Evolutionary conservation across 2,797 vertebrate genomes (phyloP), one percentile per base, ranked within the genome.

Genomic region (Manis javanica): DNA sequence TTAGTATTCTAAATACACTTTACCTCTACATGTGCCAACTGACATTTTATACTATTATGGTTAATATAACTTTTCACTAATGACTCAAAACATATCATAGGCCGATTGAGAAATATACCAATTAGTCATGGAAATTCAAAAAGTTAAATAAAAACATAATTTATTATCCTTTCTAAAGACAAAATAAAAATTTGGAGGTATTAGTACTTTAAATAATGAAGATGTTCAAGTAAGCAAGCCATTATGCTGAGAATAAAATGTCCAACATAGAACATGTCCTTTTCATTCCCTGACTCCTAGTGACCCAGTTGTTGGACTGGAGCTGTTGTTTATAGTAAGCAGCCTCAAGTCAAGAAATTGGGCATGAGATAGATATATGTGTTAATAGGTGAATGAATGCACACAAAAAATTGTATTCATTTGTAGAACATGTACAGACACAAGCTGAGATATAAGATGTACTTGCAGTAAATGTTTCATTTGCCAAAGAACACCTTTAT

Each of bases 41-140:
- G 89, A 87, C n/a, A 86, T 77, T 95, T 75, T 87, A 69, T 92
- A 57, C 14, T 84, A 19, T 49, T 63, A 53, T 69, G 19, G 64
- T 46, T 90, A 74, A 74, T 42, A 3, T 85, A 96, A 83, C 19
- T 94, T 93, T 81, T 68, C 39, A 69, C 24, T 34, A 82, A 59
- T 72, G 29, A 89, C 55, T 55, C n/a, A 87, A 55, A 78, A 39
- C 7, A 29, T 89, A 74, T 26, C 12, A 5, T 31, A 87, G 51
- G 16, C 53, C 68, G 71, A 92, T 69, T 78, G 53, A 91, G 82
- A 96, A 84, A 11, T 71, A 77, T 34, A 71, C 10, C 75, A 92
- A 46, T 86, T 57, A 72, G 34, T 88, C 19, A 53, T 49, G n/a
- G 24, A 78, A 79, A 61, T 68, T 89, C 29, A 15, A 61, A 87